These are phyloP conservation scores for Orientallactaga bullata DNA, from an alignment of 2,113 vertebrate species.

Conservation along the genomic window DNA sequence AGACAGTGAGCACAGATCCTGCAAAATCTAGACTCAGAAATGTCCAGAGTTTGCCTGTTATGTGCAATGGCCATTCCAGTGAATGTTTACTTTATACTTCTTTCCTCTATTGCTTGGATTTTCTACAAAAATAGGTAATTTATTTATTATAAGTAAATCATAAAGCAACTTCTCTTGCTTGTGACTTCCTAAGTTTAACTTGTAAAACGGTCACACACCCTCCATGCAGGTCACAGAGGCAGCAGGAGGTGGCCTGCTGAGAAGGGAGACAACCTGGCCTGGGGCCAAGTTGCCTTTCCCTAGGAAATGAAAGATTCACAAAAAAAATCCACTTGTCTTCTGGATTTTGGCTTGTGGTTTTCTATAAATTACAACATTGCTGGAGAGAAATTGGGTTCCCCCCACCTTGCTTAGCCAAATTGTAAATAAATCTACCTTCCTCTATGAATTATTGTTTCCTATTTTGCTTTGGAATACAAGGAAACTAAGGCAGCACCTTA, in stretches of 20 bases:
- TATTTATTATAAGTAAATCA: not conserved
- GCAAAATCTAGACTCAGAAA: not conserved
- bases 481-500: not conserved
- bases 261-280: too few relatives aligned
- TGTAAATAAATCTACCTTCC: not conserved
- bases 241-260: not conserved
- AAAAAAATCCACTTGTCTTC: not conserved
- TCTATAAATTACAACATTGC: not conserved
- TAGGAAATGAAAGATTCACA: not conserved
- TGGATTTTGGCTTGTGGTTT: not conserved
- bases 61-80: accelerated
- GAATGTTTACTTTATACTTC: not conserved
- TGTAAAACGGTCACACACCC: not conserved
- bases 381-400: not conserved
- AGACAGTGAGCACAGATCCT: accelerated
- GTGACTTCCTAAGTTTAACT: not conserved
- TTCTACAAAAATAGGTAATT: not conserved
- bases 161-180: not conserved
- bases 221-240: not conserved
- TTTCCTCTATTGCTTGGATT: not conserved
- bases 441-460: not conserved
- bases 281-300: not conserved
- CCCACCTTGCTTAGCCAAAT: not conserved
- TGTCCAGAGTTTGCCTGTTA: not conserved
- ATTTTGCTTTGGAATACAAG: not conserved